Conservation (phyloP, 2,113 vertebrate species). For the Malurus melanocephalus region DNA sequence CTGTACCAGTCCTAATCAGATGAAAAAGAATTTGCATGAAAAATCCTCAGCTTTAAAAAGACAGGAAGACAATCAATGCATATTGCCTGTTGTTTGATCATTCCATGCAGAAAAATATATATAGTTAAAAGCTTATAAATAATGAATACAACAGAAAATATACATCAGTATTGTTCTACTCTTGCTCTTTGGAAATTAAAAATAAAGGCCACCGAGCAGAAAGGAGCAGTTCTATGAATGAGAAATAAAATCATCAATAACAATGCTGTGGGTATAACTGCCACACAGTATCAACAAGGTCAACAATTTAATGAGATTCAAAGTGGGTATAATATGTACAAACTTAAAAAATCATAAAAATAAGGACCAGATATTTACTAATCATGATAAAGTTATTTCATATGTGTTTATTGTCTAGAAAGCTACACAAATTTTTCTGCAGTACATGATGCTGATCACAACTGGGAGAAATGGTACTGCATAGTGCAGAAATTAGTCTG, state of each 20-base stretch:
- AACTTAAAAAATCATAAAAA: background rate
- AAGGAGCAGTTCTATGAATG: background rate
- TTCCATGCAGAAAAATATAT: background rate
- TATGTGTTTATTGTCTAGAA: background rate
- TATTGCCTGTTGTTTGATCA: background rate
- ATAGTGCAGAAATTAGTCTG: background rate
- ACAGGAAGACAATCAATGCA: background rate
- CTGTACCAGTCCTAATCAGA: slow-evolving; percentile 69
- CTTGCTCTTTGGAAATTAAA: background rate
- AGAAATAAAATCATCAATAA: background rate
- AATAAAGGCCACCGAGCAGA: background rate
- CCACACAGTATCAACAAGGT: background rate
- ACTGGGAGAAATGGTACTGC: background rate
- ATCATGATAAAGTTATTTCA: background rate
- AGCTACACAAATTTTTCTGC: background rate
- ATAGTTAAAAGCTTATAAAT: background rate
- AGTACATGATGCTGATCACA: background rate
- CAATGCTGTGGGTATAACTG: background rate
- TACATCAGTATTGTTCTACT: background rate
- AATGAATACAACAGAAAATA: background rate
- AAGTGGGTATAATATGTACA: background rate
- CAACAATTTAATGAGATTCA: background rate
- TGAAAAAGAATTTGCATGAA: background rate
- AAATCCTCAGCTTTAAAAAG: background rate
- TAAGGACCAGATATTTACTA: background rate